These are phyloP conservation scores for Proisotoma minuta DNA, from an alignment of 2,888 invertebrate genomes.

Conservation along the genomic window DNA sequence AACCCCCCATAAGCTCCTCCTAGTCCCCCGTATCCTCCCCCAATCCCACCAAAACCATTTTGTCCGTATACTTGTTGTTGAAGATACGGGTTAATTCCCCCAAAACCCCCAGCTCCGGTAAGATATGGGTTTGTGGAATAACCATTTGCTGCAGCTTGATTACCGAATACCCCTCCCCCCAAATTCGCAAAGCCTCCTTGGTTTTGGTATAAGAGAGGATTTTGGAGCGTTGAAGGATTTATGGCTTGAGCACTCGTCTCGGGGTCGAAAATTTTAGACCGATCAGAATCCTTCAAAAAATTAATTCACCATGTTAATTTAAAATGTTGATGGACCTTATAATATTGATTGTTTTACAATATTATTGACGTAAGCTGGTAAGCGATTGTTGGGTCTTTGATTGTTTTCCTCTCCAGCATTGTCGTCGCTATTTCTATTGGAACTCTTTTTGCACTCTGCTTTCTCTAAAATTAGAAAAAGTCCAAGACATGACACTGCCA, in stretches of 20 bases:
- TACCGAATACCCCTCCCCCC: conserved; percentile 23
- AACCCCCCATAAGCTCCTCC: conserved; percentile 15
- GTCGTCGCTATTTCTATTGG: no score
- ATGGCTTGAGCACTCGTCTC: conserved; percentile 32
- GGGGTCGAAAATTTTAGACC: conserved; percentile 28
- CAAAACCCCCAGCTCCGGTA: conserved; percentile 15
- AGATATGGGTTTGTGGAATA: conserved; percentile 17
- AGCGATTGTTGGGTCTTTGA: no score
- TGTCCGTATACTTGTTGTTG: not conserved
- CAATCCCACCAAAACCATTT: not conserved
- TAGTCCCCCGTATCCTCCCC: conserved; percentile 11
- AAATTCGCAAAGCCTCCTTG: conserved; percentile 25
- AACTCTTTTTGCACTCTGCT: no score
- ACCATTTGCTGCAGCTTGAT: conserved; percentile 17
- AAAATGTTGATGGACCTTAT: not conserved
- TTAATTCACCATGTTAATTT: not conserved
- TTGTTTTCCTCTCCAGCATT: no score
- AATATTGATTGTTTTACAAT: no score
- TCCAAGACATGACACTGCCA: no score
- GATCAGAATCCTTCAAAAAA: conserved; percentile 7
- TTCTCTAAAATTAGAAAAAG: no score
- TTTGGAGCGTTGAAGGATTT: conserved; percentile 15
- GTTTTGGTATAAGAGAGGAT: conserved; percentile 26
- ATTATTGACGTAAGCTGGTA: no score
- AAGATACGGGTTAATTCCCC: conserved; percentile 18